Conservation (phyloP, 2,797 vertebrate genomes). For the Periophthalmus magnuspinnatus region DNA sequence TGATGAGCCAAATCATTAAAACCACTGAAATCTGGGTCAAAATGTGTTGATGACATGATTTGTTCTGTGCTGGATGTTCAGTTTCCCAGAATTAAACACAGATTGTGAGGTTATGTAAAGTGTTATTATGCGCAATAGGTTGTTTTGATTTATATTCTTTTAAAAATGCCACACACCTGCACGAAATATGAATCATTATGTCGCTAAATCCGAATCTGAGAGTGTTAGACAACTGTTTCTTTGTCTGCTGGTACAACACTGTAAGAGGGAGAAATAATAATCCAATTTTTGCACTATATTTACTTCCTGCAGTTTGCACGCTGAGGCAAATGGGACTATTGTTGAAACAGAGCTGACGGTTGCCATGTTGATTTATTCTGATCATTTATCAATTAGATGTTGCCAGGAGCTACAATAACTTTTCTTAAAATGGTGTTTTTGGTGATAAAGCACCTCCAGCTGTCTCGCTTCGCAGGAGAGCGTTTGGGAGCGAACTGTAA, state of each 20-base stretch:
- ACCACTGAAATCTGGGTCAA: neutral
- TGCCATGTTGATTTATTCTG: neutral
- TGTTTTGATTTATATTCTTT: too few relatives aligned
- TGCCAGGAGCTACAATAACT: neutral
- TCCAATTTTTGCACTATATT: neutral
- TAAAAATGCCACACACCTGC: too few relatives aligned
- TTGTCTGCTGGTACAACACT: too few relatives aligned
- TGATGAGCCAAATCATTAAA: too few relatives aligned
- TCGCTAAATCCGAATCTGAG: too few relatives aligned
- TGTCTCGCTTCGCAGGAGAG: constrained; percentile 28
- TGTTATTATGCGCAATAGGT: too few relatives aligned
- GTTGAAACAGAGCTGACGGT: neutral
- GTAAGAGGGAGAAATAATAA: neutral
- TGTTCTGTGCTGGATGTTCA: neutral
- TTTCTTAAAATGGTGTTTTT: neutral
- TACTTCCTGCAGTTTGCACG: neutral
- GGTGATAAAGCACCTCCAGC: neutral
- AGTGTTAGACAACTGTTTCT: too few relatives aligned
- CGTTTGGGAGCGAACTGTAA: constrained; percentile 37
- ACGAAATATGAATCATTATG: too few relatives aligned
- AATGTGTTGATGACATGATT: neutral
- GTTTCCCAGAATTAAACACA: neutral
- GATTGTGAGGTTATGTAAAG: neutral
- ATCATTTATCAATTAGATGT: neutral
- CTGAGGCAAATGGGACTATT: neutral